A percentile compares a stretch with the other conserved stretches of the same genome.
Evolutionary conservation across 2,113 vertebrate species (phyloP).

Genomic region (Himantopus leucocephalus): DNA sequence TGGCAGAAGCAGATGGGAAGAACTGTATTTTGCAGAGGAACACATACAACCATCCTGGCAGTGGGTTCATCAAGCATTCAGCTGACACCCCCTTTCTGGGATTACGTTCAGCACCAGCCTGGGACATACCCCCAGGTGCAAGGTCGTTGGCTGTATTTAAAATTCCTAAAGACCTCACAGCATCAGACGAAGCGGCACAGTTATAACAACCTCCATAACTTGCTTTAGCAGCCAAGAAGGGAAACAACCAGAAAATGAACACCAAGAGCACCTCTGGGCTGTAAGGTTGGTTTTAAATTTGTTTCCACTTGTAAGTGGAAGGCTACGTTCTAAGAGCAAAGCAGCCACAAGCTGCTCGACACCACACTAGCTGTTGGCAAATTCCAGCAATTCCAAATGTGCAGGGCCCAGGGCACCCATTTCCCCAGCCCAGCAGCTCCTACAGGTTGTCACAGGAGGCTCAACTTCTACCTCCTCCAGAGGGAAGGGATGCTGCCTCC

Average conservation of each 20-base stretch:
- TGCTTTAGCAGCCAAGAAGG: neutral
- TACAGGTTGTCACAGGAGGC: neutral
- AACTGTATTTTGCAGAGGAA: neutral
- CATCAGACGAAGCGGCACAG: neutral
- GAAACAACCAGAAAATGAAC: neutral
- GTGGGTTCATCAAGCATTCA: neutral
- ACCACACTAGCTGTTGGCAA: neutral
- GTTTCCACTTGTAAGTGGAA: neutral
- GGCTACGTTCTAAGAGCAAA: neutral
- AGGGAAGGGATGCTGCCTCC: neutral
- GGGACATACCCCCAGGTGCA: neutral
- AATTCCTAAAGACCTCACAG: neutral
- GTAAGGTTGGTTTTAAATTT: neutral
- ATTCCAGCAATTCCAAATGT: neutral
- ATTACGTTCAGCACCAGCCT: neutral
- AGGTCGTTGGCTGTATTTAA: neutral
- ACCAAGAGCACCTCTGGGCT: neutral
- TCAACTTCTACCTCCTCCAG: neutral
- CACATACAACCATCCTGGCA: neutral
- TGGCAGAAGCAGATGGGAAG: neutral
- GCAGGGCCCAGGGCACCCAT: neutral
- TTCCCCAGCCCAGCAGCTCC: neutral
- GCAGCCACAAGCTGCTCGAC: neutral
- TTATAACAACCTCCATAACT: neutral
- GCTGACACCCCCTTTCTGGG: neutral